Percentiles rank a stretch among this genome's conserved stretches.
phyloP scores from a whole-genome alignment of 2,113 vertebrate species.

The Ictidomys tridecemlineatus region DNA sequence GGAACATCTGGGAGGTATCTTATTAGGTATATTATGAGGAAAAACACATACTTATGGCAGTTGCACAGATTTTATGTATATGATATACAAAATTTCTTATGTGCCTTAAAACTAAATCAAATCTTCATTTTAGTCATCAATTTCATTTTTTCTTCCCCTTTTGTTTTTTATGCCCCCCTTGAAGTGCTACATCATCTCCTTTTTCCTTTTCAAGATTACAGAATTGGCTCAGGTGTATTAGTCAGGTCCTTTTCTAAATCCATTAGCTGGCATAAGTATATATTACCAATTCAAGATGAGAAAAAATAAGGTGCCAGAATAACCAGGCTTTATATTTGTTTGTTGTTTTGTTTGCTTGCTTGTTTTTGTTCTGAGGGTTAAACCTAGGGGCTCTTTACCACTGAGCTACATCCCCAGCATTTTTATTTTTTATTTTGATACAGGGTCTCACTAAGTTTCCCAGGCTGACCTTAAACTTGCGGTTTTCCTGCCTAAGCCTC shows the following conservation, averaged over 20 bases:
- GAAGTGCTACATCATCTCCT: neutral
- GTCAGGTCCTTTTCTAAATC: constrained; percentile 2
- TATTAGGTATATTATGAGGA: neutral
- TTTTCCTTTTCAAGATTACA: constrained; percentile 41
- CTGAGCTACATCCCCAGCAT: too few relatives aligned
- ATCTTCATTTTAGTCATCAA: constrained; percentile 31
- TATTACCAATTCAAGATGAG: constrained; percentile 42
- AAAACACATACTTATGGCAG: neutral
- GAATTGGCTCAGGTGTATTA: neutral
- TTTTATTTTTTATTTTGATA: too few relatives aligned
- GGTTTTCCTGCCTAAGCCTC: too few relatives aligned
- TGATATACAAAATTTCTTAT: neutral
- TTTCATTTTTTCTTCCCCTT: neutral
- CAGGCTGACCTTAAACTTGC: too few relatives aligned
- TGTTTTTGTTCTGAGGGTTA: too few relatives aligned
- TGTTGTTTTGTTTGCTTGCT: too few relatives aligned
- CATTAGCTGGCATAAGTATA: neutral
- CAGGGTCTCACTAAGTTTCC: too few relatives aligned
- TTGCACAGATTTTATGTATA: neutral
- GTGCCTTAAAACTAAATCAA: neutral
- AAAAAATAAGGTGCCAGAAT: neutral
- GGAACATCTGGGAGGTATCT: neutral
- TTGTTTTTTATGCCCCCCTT: neutral
- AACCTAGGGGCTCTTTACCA: too few relatives aligned
- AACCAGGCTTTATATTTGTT: neutral